Conservation (phyloP, 2,888 invertebrate species). For the Drosophila picticornis region DNA sequence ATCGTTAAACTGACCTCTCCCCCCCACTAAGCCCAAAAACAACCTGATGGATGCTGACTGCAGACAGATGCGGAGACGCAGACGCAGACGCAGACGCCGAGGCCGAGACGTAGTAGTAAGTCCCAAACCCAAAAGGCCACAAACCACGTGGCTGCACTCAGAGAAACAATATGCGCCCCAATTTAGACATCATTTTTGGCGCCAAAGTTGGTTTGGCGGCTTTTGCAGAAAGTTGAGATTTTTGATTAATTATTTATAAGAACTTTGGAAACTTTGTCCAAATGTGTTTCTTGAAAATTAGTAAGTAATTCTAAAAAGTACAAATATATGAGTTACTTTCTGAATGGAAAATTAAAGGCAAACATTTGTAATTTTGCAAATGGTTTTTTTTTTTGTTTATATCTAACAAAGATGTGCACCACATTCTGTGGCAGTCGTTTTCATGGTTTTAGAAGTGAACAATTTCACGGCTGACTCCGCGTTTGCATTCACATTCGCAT, state of each 20-base stretch:
- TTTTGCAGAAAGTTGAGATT: neutral
- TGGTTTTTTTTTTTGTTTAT: neutral
- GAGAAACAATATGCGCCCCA: neutral
- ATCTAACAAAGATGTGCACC: neutral
- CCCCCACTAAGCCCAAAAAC: conserved; percentile 25
- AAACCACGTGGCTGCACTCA: conserved; percentile 32
- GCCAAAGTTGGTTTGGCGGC: neutral
- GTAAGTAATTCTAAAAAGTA: neutral
- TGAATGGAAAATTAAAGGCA: neutral
- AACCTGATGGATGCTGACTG: conserved; percentile 65
- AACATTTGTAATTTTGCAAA: neutral
- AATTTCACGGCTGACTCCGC: conserved; percentile 41
- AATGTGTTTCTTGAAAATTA: neutral
- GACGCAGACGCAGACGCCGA: neutral
- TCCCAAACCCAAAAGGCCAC: conserved; percentile 11
- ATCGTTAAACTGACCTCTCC: conserved; percentile 67
- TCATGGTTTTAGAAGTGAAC: conserved; percentile 43
- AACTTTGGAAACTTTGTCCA: neutral
- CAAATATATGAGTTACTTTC: neutral
- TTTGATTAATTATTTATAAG: neutral
- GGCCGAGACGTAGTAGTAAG: neutral
- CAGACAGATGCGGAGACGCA: conserved; percentile 26
- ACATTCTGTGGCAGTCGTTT: neutral
- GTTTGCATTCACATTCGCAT: neutral
- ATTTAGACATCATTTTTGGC: neutral